These are phyloP conservation scores for Linyphia triangularis DNA, from an alignment of 2,888 invertebrate species.

Conservation along the genomic window DNA sequence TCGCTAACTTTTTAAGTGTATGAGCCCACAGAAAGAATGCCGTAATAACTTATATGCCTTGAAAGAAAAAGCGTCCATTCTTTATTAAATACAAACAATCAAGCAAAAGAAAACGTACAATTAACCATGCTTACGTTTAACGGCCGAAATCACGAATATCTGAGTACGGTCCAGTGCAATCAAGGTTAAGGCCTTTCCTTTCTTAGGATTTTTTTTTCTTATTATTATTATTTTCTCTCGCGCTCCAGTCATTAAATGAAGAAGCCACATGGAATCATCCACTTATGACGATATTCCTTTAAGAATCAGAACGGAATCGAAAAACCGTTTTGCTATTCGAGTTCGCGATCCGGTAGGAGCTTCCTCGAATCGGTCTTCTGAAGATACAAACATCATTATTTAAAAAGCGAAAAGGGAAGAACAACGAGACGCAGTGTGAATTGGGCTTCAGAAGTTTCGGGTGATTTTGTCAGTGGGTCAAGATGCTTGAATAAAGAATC, in stretches of 20 bases:
- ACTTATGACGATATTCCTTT: conserved; percentile 66
- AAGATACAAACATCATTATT: conserved; percentile 35
- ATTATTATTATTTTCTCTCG: conserved; percentile 21
- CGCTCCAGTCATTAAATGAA: too few relatives aligned
- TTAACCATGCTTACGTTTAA: conserved; percentile 14
- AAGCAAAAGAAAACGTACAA: conserved; percentile 26
- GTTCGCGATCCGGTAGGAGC: conserved; percentile 40
- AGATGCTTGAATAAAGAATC: conserved; percentile 1
- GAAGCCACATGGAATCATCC: conserved; percentile 42
- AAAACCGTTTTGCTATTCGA: conserved; percentile 27
- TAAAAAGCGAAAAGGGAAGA: conserved; percentile 22
- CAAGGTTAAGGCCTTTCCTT: conserved; percentile 68
- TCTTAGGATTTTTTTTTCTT: conserved; percentile 37
- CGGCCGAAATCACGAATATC: conserved; percentile 44
- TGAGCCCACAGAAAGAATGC: neutral
- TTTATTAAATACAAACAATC: conserved; percentile 1
- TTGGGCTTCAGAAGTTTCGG: neutral
- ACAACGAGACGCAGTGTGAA: conserved; percentile 13
- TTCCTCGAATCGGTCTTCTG: conserved; percentile 47
- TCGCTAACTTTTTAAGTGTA: neutral
- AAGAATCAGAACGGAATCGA: conserved; percentile 63
- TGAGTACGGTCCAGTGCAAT: conserved; percentile 65
- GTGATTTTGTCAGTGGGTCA: conserved; percentile 41
- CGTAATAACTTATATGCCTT: conserved; percentile 14
- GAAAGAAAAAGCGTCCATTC: conserved; percentile 5